Conservation (phyloP, 2,888 invertebrate species). For the Phyllotreta striolata region DNA sequence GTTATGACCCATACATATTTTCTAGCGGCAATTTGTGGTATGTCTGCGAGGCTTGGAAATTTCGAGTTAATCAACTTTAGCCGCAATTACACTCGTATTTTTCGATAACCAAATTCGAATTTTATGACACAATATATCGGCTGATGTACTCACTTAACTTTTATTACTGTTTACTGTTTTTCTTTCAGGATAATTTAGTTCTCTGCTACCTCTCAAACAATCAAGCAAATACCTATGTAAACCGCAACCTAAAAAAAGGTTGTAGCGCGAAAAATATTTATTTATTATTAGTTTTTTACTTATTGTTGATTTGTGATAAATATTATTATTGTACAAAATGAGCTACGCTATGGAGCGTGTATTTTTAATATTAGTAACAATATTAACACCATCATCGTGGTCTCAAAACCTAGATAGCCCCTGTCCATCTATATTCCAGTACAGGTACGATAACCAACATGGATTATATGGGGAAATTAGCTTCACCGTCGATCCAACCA, state of each 20-base stretch:
- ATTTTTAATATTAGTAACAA: slow-evolving; percentile 19
- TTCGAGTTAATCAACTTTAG: too few species aligned
- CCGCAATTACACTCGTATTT: too few species aligned
- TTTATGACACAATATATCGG: too few species aligned
- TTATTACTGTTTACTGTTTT: neutral
- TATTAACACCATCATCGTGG: slow-evolving; percentile 7
- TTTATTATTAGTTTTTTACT: slow-evolving; percentile 8
- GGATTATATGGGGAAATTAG: slow-evolving; percentile 61
- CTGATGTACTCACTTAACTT: too few species aligned
- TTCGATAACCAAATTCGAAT: too few species aligned
- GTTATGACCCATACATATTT: too few species aligned
- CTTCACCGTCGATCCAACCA: slow-evolving; percentile 51
- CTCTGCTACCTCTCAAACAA: neutral
- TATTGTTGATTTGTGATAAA: slow-evolving; percentile 24
- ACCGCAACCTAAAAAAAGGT: neutral
- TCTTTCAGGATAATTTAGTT: slow-evolving; percentile 1
- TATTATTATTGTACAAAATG: slow-evolving; percentile 18
- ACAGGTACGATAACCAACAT: slow-evolving; percentile 58
- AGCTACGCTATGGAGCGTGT: neutral
- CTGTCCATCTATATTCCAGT: slow-evolving; percentile 58
- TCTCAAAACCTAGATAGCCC: slow-evolving; percentile 48
- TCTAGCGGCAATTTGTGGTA: too few species aligned
- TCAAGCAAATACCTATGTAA: too few species aligned
- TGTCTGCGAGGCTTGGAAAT: too few species aligned
- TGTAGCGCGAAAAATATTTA: neutral